A percentile compares a stretch with the other conserved stretches of the same genome.
Evolutionary conservation across 2,797 vertebrate species (phyloP).

Genomic region (Cuniculus paca): DNA sequence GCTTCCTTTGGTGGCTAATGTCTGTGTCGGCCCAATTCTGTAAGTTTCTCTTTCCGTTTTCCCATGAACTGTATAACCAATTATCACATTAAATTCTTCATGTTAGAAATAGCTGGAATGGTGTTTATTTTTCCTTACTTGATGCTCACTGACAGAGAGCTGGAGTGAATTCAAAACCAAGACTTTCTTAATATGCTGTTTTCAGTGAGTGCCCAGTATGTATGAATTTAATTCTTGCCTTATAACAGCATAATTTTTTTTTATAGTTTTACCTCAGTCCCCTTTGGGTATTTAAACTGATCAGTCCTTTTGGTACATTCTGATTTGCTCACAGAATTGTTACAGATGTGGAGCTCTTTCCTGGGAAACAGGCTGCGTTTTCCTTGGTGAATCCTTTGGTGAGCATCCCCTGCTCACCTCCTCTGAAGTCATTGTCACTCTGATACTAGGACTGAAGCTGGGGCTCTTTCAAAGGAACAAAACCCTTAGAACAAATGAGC

Average conservation of each 20-base stretch:
- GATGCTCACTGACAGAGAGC: neutral
- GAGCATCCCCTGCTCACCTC: neutral
- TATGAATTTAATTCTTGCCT: conserved; percentile 8
- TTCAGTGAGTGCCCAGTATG: neutral
- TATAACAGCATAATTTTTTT: neutral
- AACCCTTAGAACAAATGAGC: neutral
- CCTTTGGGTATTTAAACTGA: neutral
- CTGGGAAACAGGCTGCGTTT: neutral
- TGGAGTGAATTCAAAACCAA: neutral
- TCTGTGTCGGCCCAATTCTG: neutral
- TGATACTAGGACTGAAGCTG: neutral
- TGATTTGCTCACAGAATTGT: neutral
- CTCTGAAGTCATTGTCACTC: conserved; percentile 25
- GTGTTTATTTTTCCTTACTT: neutral
- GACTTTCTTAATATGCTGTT: neutral
- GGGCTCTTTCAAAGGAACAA: conserved; percentile 31
- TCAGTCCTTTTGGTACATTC: neutral
- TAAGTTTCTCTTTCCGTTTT: neutral
- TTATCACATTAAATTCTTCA: neutral
- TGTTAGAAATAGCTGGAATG: conserved; percentile 2
- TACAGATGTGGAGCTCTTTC: neutral
- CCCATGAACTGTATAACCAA: neutral
- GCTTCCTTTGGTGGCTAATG: neutral
- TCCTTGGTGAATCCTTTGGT: neutral
- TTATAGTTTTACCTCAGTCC: neutral